Conservation (phyloP, 2,113 vertebrate genomes). For the Halichoeres trimaculatus region DNA sequence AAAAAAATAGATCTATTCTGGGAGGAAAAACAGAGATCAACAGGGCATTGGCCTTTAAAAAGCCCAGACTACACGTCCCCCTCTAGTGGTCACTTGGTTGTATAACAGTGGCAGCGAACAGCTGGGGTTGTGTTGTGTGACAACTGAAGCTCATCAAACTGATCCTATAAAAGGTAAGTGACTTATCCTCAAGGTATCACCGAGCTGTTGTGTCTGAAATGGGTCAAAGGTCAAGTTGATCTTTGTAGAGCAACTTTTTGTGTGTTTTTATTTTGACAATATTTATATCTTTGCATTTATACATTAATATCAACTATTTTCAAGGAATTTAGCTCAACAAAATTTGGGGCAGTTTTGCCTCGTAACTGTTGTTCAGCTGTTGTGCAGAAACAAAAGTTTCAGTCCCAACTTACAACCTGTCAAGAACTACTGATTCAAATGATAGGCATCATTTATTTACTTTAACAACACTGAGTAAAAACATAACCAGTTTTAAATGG, state of each 20-base stretch:
- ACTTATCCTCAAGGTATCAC: conserved; percentile 18
- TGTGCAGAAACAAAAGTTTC: too few relatives aligned
- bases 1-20: too few relatives aligned
- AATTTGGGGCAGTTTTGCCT: too few relatives aligned
- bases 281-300: background rate
- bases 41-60: conserved; percentile 15
- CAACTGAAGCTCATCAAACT: conserved; percentile 32
- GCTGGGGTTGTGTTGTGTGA: conserved; percentile 13
- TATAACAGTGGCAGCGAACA: conserved; percentile 4
- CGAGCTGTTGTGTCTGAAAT: conserved; percentile 12
- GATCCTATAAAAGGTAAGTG: conserved; percentile 58
- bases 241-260: background rate
- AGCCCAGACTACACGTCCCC: conserved; percentile 4
- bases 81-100: conserved; percentile 24
- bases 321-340: too few relatives aligned
- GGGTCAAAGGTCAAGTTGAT: conserved; percentile 11
- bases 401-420: too few relatives aligned
- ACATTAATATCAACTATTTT: too few relatives aligned
- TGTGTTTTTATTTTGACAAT: background rate
- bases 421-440: too few relatives aligned
- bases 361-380: too few relatives aligned
- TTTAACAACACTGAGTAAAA: too few relatives aligned
- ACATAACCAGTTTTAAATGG: background rate
- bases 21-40: background rate
- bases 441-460: too few relatives aligned